Conservation (phyloP, 2,888 invertebrate genomes). For the Apotomis betuletana region DNA sequence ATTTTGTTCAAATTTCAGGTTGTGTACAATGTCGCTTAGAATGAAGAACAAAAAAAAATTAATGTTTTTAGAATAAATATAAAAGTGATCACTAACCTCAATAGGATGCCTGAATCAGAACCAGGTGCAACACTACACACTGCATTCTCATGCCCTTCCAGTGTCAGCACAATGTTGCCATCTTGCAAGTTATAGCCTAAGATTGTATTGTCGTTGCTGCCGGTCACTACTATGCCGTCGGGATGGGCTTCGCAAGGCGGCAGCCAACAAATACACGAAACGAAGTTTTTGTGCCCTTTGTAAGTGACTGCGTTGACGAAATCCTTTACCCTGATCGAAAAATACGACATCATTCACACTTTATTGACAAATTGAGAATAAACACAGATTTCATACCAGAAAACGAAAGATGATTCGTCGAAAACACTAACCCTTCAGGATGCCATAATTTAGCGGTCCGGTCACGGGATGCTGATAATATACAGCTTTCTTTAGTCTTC, state of each 20-base stretch:
- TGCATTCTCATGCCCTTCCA: conserved; percentile 91
- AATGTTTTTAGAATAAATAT: neutral
- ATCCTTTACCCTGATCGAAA: conserved; percentile 78
- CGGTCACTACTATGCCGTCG: conserved; percentile 92
- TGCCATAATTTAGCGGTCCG: conserved; percentile 94
- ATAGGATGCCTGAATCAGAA: conserved; percentile 68
- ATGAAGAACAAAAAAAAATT: no score
- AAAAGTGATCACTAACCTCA: conserved; percentile 59
- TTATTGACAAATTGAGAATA: conserved; percentile 39
- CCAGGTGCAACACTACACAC: conserved; percentile 83
- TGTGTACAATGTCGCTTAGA: no score
- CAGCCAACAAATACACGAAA: conserved; percentile 90
- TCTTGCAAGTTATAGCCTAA: conserved; percentile 90
- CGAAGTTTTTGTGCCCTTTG: conserved; percentile 93
- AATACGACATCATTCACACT: conserved; percentile 27
- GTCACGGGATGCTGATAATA: conserved; percentile 95
- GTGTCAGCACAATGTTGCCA: conserved; percentile 85
- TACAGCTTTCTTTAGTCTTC: conserved; percentile 85
- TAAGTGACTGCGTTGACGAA: conserved; percentile 87
- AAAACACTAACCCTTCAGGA: conserved; percentile 85
- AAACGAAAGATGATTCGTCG: conserved; percentile 4
- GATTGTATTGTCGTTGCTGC: conserved; percentile 94
- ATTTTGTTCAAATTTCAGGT: no score
- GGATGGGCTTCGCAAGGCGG: conserved; percentile 88
- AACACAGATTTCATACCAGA: conserved; percentile 5